phyloP scores from a whole-genome alignment of 1,140 invertebrate species.

The Lineus longissimus region DNA sequence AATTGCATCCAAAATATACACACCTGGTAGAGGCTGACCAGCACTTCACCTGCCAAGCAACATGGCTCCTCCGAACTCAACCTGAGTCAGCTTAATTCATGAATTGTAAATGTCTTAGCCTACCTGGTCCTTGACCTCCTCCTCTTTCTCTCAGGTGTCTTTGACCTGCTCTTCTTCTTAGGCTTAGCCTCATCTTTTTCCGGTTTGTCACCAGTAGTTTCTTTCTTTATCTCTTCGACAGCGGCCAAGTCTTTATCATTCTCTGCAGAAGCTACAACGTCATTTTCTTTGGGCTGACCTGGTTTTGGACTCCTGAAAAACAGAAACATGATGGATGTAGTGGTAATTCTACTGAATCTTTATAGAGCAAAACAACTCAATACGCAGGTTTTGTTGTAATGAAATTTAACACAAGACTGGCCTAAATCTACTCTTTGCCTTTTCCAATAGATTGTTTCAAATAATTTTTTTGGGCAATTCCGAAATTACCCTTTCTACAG shows the following conservation, averaged over 20 bases:
- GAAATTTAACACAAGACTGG: too few species aligned
- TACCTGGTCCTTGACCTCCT: slow-evolving; percentile 12
- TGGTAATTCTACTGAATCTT: not conserved
- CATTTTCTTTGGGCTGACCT: slow-evolving; percentile 8
- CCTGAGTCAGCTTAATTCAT: too few species aligned
- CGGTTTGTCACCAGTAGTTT: slow-evolving; percentile 16
- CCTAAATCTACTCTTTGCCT: too few species aligned
- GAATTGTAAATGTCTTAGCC: slow-evolving; percentile 6
- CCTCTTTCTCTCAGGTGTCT: slow-evolving; percentile 24
- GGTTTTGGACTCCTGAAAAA: not conserved
- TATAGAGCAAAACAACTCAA: too few species aligned
- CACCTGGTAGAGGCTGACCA: too few species aligned
- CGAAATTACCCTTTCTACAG: too few species aligned
- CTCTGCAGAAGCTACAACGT: slow-evolving; percentile 19
- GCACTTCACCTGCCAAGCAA: too few species aligned
- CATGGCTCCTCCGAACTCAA: too few species aligned
- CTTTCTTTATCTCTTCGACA: slow-evolving; percentile 17
- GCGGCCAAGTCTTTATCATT: slow-evolving; percentile 13
- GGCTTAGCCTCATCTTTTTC: slow-evolving; percentile 42
- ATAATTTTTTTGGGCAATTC: too few species aligned
- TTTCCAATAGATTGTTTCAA: too few species aligned
- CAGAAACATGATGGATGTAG: not conserved
- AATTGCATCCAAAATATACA: too few species aligned
- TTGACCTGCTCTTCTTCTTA: slow-evolving; percentile 57
- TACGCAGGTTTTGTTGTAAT: too few species aligned